A percentile compares a stretch with the other conserved stretches of the same genome.
These are phyloP conservation scores for Coilia nasus DNA, from an alignment of 2,797 vertebrate genomes.

Conservation along the genomic window DNA sequence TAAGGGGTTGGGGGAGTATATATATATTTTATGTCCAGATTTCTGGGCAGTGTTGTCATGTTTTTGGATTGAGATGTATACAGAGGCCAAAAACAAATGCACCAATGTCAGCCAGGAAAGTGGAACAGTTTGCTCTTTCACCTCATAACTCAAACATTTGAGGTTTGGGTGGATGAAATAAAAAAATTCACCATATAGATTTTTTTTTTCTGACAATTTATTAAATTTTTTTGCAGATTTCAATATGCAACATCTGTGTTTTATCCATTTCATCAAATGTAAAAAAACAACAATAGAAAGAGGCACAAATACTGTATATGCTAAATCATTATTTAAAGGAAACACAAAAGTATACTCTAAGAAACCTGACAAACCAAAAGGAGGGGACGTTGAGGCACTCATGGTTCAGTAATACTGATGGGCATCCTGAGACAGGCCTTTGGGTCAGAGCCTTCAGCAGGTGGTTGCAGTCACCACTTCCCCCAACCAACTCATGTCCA, in stretches of 20 bases:
- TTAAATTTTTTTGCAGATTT: constrained; percentile 66
- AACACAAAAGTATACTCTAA: constrained; percentile 61
- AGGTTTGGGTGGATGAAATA: constrained; percentile 64
- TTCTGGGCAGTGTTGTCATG: constrained; percentile 29
- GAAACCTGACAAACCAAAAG: constrained; percentile 59
- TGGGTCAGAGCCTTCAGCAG: constrained; percentile 59
- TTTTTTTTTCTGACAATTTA: constrained; percentile 77
- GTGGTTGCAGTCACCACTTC: constrained; percentile 67
- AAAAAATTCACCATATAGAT: constrained; percentile 41
- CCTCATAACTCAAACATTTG: constrained; percentile 47
- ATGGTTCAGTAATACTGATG: constrained; percentile 64
- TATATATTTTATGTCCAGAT: constrained; percentile 31
- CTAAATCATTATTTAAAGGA: constrained; percentile 24
- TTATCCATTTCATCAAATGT: constrained; percentile 74
- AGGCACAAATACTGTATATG: constrained; percentile 7
- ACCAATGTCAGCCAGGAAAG: constrained; percentile 45
- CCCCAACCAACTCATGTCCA: constrained; percentile 61
- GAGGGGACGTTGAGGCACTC: constrained; percentile 66
- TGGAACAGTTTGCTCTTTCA: constrained; percentile 42
- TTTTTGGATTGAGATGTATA: constrained; percentile 32
- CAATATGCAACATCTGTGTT: constrained; percentile 77
- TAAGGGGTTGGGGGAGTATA: constrained; percentile 32
- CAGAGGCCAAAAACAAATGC: constrained; percentile 24
- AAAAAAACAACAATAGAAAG: constrained; percentile 61
- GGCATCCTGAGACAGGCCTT: constrained; percentile 56